Percentiles rank a stretch among this genome's conserved stretches.
phyloP scores from a whole-genome alignment of 1,140 invertebrate genomes.

The Acromyrmex echinatior region DNA sequence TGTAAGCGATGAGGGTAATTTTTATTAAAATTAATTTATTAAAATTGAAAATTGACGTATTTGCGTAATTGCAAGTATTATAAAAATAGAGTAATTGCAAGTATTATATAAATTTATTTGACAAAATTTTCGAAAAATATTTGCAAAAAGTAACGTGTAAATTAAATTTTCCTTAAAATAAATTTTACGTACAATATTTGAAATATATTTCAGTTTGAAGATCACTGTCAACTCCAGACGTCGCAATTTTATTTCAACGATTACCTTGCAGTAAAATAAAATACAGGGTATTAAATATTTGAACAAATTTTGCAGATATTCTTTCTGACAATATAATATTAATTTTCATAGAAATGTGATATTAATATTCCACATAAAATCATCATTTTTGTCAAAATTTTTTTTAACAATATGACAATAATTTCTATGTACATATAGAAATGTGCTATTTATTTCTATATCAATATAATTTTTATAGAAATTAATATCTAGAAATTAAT shows the following conservation, averaged over 20 bases:
- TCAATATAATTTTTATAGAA: no score
- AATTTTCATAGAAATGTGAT: background rate
- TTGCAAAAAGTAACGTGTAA: constrained; percentile 31
- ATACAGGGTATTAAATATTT: background rate
- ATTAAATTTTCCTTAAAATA: constrained; percentile 19
- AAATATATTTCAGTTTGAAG: background rate
- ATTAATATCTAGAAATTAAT: no score
- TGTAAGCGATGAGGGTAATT: constrained; percentile 74
- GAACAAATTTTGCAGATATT: background rate
- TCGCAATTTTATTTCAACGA: background rate
- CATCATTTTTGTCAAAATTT: no score
- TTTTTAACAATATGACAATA: no score
- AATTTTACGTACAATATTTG: background rate
- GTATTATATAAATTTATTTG: background rate
- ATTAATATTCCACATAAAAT: no score
- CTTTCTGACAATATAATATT: background rate
- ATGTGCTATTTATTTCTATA: no score
- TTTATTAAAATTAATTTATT: background rate
- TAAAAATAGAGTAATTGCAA: background rate
- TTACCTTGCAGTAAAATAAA: background rate
- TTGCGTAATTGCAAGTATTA: no score
- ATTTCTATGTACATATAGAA: no score
- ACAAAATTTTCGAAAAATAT: background rate
- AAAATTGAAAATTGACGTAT: background rate
- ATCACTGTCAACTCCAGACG: background rate